These are phyloP conservation scores for Pristionchus entomophagus DNA, from an alignment of 2,888 invertebrate species.

Conservation along the genomic window DNA sequence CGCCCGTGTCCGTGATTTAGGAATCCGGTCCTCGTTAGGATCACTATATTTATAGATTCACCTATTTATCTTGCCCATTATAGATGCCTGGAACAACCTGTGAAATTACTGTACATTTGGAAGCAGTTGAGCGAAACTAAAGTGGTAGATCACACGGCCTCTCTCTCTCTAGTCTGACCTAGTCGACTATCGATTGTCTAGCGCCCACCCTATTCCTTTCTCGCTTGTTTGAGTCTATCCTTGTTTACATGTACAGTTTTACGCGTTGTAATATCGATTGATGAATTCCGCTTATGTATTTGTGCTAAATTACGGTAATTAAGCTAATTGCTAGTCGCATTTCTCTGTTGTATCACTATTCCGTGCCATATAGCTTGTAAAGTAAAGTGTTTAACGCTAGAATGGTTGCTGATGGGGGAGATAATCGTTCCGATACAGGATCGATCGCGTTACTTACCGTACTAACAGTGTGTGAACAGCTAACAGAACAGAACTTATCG, in stretches of 20 bases:
- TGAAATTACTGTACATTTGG: too few species aligned
- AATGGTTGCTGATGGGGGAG: neutral
- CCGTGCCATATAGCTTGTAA: neutral
- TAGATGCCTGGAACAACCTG: too few species aligned
- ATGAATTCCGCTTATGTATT: constrained; percentile 17
- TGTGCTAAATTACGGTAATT: neutral
- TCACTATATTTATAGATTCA: too few species aligned
- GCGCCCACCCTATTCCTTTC: neutral
- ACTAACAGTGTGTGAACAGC: neutral
- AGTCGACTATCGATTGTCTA: constrained; percentile 1
- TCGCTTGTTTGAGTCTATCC: neutral
- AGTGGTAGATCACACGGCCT: constrained; percentile 10
- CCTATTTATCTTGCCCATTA: neutral
- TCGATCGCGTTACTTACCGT: constrained; percentile 29
- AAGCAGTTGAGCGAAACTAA: neutral
- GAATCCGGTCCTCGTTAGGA: too few species aligned
- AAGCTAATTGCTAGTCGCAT: neutral
- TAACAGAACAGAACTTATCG: neutral
- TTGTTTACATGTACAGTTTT: neutral
- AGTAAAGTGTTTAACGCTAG: constrained; percentile 4
- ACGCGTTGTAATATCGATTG: neutral
- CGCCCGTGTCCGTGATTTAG: too few species aligned
- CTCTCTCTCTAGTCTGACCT: neutral
- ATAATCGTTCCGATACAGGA: neutral
- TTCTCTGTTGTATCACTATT: neutral